Percentiles rank a stretch among this genome's conserved stretches.
Evolutionary conservation across 2,113 vertebrate genomes (phyloP).

Genomic region (Crotalus horridus): DNA sequence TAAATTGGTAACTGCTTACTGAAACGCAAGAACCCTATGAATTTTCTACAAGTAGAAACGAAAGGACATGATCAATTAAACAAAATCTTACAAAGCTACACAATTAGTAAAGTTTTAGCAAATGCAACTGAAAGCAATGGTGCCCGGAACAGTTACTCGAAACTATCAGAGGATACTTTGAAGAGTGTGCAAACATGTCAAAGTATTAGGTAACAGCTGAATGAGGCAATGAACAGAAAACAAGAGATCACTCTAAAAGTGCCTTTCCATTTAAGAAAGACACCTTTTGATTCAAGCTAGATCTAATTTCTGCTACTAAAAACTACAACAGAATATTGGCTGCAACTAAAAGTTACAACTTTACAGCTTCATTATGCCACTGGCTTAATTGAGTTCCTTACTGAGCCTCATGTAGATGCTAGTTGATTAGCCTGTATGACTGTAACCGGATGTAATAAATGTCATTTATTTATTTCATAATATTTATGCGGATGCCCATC

Average conservation of each 20-base stretch:
- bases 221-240: background rate
- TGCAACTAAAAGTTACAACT: background rate
- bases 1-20: background rate
- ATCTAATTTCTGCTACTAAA: background rate
- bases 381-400: background rate
- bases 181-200: background rate
- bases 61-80: background rate
- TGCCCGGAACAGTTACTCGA: background rate
- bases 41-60: background rate
- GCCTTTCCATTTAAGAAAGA: background rate
- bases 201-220: too few species aligned
- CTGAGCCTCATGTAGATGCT: background rate
- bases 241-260: background rate
- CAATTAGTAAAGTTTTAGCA: background rate
- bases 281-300: background rate
- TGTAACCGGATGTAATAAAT: background rate
- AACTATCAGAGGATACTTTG: background rate
- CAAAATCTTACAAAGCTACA: background rate
- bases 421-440: background rate
- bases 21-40: background rate
- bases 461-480: background rate
- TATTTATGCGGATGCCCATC: background rate
- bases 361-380: background rate
- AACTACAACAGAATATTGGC: background rate
- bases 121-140: background rate